Base-by-base conservation (phyloP, 1,140 invertebrate species). In the Drosophila kikkawai region DNA sequence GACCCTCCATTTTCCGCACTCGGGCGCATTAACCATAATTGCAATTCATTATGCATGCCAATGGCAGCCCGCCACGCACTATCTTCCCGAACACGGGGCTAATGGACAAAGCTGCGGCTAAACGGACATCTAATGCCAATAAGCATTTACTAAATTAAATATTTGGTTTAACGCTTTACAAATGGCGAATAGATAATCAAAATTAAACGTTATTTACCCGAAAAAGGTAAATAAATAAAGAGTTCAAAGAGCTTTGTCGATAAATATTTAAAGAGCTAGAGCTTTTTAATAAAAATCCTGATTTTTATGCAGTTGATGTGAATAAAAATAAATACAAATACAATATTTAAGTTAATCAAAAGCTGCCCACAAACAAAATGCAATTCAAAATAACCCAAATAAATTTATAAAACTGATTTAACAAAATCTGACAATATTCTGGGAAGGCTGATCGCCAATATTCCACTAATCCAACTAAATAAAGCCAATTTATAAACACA, bases 71-170 rank as follows among this genome's bases (percentile, higher is more conserved):
- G 60, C 39, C 32, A 17, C 53, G 26, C 60, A 55, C 41, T 67
- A 69, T 69, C 50, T 32, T 41, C 41, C 60, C 42, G 17, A 45
- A n/a, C 55, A 32, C 50, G 41, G 19, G 29, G 19, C 70, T 74
- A 74, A 74, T 73, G 70, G 55, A 37, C 22, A 48, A 73, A 73
- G 36, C 39, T 42, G 45, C 51, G 59, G 55, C 48, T 68, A 68
- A 77, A 59, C 50, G 56, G 41, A 56, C 75, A 77, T 61, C 42
- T 77, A 77, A 77, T 59, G 50, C 48, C 41, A 68, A 60, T 76
- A 55, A 77, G n/a, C 74, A 66, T 77, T 81, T 81, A 71, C 75
- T 57, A 48, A 51, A 82, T 82, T 59, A 78, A 73, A 56, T 56
- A 74, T 67, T 57, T 69, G 64, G 45, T 39, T 32, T 19, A 42